Evolutionary conservation across 2,888 invertebrate species (phyloP), one percentile per base, ranked within the genome.

Genomic region (Papilio protenor): DNA sequence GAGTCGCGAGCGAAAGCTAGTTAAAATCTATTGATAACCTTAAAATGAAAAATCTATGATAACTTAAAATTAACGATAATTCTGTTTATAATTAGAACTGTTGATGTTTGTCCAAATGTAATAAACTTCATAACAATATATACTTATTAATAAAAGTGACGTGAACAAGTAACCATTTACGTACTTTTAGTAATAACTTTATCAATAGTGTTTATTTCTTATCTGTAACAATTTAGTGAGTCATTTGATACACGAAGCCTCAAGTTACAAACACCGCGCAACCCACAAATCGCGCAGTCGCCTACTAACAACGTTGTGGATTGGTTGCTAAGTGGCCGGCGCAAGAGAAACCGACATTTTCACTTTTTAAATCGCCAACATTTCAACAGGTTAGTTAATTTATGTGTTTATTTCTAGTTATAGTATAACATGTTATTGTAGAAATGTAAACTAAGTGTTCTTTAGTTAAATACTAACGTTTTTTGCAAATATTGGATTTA

Each of bases 251-350:
- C 21, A 66, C 66, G 55, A 73, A 73, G 55, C 73, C 55, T 73
- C 33, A 40, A 45, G 55, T 64, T n/a, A 16, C 40, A 55, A 77
- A 73, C 76, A 71, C 49, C 47, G 55, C 11, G 45, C 55, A 12
- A n/a, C n/a, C 27, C 18, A 47, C 5, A 52, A 33, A 1, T 21
- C 23, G 47, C 72, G 52, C 77, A 77, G 77, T 77, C 74, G 77
- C 77, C 52, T 71, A 61, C 70, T 70, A 74, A 59, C 74, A 75
- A 21, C 77, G 74, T 18, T 52, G 69, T 70, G 74, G 61, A 71
- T 40, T 52, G 77, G 74, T 77, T 27, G 74, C 52, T 10, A 47
- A 73, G 73, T 69, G 66, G 69, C 66, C 69, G 73, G 47, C 66
- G 33, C 33, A 71, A 55, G 59, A 23, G 71, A 73, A 75, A 66